Percentiles rank a stretch among this genome's conserved stretches.
phyloP scores from a whole-genome alignment of 1,140 invertebrate species.

The Polypedilum vanderplanki region DNA sequence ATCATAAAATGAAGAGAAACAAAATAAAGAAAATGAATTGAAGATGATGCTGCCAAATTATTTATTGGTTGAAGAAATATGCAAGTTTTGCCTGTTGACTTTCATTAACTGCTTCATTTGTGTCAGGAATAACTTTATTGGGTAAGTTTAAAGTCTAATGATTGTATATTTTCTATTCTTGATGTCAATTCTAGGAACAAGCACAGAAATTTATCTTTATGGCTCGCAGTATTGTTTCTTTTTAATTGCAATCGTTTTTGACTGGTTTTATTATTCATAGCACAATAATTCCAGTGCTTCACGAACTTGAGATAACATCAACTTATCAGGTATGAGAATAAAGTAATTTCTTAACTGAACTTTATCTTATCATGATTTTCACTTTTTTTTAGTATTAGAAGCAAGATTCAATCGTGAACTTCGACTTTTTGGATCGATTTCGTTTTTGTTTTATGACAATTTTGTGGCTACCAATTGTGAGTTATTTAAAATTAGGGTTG shows the following conservation, averaged over 20 bases:
- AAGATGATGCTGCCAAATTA: conserved; percentile 55
- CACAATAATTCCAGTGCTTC: conserved; percentile 73
- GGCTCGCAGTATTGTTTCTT: conserved; percentile 6
- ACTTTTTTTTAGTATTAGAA: conserved; percentile 73
- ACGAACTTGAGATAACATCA: conserved; percentile 70
- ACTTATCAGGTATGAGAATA: conserved; percentile 63
- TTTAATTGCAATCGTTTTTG: neutral
- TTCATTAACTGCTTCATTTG: conserved; percentile 68
- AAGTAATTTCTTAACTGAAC: too few species aligned
- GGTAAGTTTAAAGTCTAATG: conserved; percentile 34
- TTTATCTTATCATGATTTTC: too few species aligned
- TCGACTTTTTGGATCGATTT: conserved; percentile 62
- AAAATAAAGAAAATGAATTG: conserved; percentile 52
- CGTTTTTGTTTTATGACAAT: conserved; percentile 62
- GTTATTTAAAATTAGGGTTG: too few species aligned
- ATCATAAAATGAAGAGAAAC: conserved; percentile 42
- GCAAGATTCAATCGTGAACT: conserved; percentile 63
- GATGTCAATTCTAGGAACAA: too few species aligned
- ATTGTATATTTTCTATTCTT: neutral
- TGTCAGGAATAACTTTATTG: conserved; percentile 56
- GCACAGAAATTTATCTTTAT: conserved; percentile 29
- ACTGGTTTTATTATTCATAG: conserved; percentile 53
- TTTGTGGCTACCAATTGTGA: conserved; percentile 57
- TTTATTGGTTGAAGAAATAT: conserved; percentile 76
- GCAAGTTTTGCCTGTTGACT: conserved; percentile 69